A percentile compares a stretch with the other conserved stretches of the same genome.
These are phyloP conservation scores for Gadopsis marmoratus DNA, from an alignment of 2,797 vertebrate species.

Conservation along the genomic window DNA sequence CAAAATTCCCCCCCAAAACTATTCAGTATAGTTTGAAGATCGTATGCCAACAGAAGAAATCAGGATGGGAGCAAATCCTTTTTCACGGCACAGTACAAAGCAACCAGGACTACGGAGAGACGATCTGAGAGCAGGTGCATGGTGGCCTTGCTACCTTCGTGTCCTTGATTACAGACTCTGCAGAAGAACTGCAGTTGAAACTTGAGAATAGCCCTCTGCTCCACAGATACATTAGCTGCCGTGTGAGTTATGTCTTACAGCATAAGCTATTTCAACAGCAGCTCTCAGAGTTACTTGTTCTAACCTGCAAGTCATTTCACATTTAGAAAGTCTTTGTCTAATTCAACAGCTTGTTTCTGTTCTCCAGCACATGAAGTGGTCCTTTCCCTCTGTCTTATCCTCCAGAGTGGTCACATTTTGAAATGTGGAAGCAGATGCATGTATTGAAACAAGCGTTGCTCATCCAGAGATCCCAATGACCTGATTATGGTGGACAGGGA, in stretches of 20 bases:
- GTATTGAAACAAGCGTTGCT: neutral
- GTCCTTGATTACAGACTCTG: constrained; percentile 14
- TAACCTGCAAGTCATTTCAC: constrained; percentile 21
- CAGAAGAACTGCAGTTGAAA: constrained; percentile 5
- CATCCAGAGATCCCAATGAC: constrained; percentile 10
- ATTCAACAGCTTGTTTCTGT: neutral
- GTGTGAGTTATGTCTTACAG: constrained; percentile 13
- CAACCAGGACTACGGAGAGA: neutral
- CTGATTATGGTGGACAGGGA: neutral
- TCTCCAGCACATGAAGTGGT: neutral
- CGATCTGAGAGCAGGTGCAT: neutral
- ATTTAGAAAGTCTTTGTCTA: neutral
- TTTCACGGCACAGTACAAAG: neutral
- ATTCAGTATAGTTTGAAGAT: neutral
- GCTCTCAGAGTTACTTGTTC: constrained; percentile 2
- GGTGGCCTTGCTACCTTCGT: neutral
- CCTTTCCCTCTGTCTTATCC: neutral
- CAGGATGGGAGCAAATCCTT: neutral
- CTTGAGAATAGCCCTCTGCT: neutral
- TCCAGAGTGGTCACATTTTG: neutral
- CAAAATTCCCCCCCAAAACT: no score
- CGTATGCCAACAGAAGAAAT: neutral
- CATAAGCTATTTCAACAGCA: constrained; percentile 27
- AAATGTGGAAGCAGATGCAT: constrained; percentile 6
- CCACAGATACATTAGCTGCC: constrained; percentile 2